Evolutionary conservation across 92 coral and sea anemone species (phyloP).

Genomic region (Galaxea fascicularis): DNA sequence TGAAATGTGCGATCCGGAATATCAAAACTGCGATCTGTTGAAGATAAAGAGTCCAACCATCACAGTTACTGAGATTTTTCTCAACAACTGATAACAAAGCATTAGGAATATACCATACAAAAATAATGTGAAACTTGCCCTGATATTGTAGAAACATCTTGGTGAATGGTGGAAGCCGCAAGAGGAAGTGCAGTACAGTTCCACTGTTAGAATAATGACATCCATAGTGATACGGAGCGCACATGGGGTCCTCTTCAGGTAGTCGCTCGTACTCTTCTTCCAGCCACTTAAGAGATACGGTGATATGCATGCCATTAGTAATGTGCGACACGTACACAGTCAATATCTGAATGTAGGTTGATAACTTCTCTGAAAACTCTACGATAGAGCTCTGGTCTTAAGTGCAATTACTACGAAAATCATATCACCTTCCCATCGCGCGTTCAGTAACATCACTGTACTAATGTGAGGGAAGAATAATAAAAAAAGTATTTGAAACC

Average conservation of each 20-base stretch:
- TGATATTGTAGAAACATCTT: conserved; percentile 94
- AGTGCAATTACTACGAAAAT: too few relatives aligned
- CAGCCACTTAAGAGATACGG: conserved; percentile 69
- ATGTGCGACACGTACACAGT: neutral
- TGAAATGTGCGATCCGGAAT: conserved; percentile 99
- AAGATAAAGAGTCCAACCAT: neutral
- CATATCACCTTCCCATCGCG: too few relatives aligned
- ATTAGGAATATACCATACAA: neutral
- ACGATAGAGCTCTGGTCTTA: too few relatives aligned
- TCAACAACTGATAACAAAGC: neutral
- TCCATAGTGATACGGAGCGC: conserved; percentile 94
- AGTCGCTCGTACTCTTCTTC: conserved; percentile 89
- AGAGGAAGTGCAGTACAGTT: conserved; percentile 94
- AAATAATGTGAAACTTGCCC: conserved; percentile 53
- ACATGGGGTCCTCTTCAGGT: conserved; percentile 80
- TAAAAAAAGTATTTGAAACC: too few relatives aligned
- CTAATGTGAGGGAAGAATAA: too few relatives aligned
- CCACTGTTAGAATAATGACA: conserved; percentile 99
- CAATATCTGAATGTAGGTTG: too few relatives aligned
- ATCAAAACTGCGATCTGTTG: conserved; percentile 88
- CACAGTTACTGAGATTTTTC: neutral
- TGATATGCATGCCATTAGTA: neutral
- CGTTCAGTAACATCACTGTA: too few relatives aligned
- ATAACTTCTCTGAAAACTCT: too few relatives aligned
- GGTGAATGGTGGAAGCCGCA: conserved; percentile 93